Evolutionary conservation across 2,113 vertebrate genomes (phyloP), one percentile per base, ranked within the genome.

Genomic region (Eubucco bourcierii): DNA sequence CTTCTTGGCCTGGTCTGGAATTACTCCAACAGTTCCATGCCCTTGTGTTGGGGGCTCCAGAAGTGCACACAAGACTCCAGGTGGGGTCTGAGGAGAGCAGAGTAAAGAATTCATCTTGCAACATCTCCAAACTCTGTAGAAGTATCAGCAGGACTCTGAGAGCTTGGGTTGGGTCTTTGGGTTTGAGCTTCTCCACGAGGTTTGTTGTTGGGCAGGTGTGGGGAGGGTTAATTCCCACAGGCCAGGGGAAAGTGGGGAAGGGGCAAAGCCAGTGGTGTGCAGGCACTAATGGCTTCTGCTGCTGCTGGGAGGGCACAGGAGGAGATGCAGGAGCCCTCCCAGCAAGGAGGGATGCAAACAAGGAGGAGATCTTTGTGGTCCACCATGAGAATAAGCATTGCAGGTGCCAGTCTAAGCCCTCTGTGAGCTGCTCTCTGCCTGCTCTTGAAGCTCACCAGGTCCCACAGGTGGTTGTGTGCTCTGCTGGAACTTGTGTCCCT

Each of bases 121-220:
- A 8, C 4, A 3, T 13, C 61, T 74, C 64, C 53, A 3, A 10
- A 6, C 14, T n/a, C 8, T 23, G 4, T 10, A 4, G 39, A 66
- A 74, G 27, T 10, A 3, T 13, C 37, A 66, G 41, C 7, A 77
- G 12, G 39, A 46, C 9, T 15, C 31, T 1, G 5, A 27, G 29
- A 16, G 3, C 84, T 44, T 47, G 18, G n/a, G 46, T 76, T 1
- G 3, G 72, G 11, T 6, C 5, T 2, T 9, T 19, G 17, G 3
- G 56, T 7, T 52, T 34, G 50, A 34, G 33, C 14, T 47, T 47
- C 13, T 9, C 52, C 5, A 14, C 10, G 0, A 4, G 64, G 24
- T 23, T 15, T 0, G 11, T 10, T 33, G 24, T 37, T 4, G 23
- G 28, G 11, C 2, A 1, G 44, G 31, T 3, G 3, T 12, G 24